Evolutionary conservation across 2,113 vertebrate genomes (phyloP).

Genomic region (Sylvietta virens): DNA sequence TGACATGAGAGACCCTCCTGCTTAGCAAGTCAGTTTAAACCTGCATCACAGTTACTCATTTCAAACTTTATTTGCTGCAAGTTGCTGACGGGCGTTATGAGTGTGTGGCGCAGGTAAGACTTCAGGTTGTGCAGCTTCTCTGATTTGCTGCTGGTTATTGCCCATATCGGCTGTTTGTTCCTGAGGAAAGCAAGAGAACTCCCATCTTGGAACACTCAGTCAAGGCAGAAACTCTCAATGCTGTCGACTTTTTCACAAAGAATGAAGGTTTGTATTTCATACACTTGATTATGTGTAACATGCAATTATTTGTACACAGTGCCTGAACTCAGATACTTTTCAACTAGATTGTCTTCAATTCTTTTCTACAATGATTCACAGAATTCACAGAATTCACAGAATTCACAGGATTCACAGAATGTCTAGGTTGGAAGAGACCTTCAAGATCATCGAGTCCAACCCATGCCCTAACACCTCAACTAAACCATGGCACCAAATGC

Average conservation of each 20-base stretch:
- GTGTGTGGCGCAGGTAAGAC: neutral
- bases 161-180: neutral
- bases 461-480: too few relatives aligned
- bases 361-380: neutral
- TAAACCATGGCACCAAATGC: too few relatives aligned
- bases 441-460: too few relatives aligned
- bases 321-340: neutral
- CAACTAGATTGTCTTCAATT: neutral
- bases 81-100: neutral
- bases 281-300: neutral
- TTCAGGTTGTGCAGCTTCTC: neutral
- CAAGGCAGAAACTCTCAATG: neutral
- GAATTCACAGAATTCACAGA: too few relatives aligned
- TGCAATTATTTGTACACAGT: neutral
- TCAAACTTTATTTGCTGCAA: neutral
- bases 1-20: neutral
- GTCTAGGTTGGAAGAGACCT: too few relatives aligned
- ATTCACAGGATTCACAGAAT: too few relatives aligned
- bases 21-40: neutral
- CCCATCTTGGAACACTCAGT: neutral
- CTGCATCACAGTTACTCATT: neutral
- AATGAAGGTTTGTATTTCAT: neutral
- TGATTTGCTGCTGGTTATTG: neutral
- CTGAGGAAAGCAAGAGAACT: neutral
- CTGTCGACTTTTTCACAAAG: neutral